Evolutionary conservation across 2,888 invertebrate species (phyloP), one percentile per base, ranked within the genome.

Genomic region (Mythimna ferrago): DNA sequence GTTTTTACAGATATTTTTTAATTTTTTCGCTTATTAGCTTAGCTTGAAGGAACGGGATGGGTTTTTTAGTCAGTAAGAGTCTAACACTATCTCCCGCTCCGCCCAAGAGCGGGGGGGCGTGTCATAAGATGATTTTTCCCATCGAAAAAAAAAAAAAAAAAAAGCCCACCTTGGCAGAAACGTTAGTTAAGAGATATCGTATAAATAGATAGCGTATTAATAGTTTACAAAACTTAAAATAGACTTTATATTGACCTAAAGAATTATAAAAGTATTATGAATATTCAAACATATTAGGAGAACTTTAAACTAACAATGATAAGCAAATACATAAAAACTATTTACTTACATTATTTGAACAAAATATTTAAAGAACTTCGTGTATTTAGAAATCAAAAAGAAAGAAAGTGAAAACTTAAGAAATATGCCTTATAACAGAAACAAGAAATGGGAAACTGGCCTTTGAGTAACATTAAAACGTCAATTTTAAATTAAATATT

Each of bases 341-440:
- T 75, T 80, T 68, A 56, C 67, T 19, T 44, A 67, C 66, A 73
- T 19, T 80, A 57, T 65, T 68, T 75, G 10, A 68, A 68, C 53
- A 75, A 65, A 65, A 80, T 80, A 80, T 78, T 80, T 64, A 56
- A 78, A 26, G 32, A 77, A 44, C 61, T 19, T 61, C 2, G 19
- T 70, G 16, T 62, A 16, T 14, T 44, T 65, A 79, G 62, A 77
- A 76, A 79, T 58, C 32, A 14, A 26, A 61, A 58, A 66, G 19
- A 35, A 63, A 66, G 53, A 73, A 80, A 77, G 74, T 66, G 11
- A 54, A 53, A 72, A 32, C 5, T 6, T 51, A 21, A 21, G 0
- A 21, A n/a, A 68, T 4, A 2, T 32, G 62, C 14, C 9, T 41
- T 32, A 6, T 53, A 58, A 51, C 7, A 11, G 26, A 3, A 51